Percentiles rank a stretch among this genome's conserved stretches.
phyloP scores from a whole-genome alignment of 2,888 invertebrate species.

The Apocheima hispidaria region DNA sequence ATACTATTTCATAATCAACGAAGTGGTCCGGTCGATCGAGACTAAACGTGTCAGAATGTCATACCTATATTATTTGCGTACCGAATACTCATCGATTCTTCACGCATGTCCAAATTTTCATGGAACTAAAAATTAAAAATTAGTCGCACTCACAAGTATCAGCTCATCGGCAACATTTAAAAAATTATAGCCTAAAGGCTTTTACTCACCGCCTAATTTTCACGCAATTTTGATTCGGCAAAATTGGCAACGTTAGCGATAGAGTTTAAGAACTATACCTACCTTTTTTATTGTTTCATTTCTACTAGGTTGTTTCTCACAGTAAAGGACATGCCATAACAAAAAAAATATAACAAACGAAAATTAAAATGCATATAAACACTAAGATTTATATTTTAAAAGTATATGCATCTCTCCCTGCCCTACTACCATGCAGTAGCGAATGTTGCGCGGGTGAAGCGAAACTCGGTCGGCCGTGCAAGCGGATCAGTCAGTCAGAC shows the following conservation, averaged over 20 bases:
- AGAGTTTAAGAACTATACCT: too few species aligned
- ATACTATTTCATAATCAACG: neutral
- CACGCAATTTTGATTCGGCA: too few species aligned
- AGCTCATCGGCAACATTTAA: neutral
- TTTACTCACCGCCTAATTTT: too few species aligned
- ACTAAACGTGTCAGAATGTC: constrained; percentile 23
- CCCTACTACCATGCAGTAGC: neutral
- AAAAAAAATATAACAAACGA: too few species aligned
- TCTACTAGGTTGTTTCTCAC: too few species aligned
- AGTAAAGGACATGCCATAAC: too few species aligned
- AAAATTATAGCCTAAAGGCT: neutral
- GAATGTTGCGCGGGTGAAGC: neutral
- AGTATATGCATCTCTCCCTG: too few species aligned
- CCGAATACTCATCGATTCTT: constrained; percentile 20
- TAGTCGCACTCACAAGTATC: neutral
- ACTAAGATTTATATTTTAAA: too few species aligned
- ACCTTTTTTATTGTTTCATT: too few species aligned
- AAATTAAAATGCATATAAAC: too few species aligned
- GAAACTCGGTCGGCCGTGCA: neutral
- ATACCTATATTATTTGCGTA: constrained; percentile 23
- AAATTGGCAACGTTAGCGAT: too few species aligned
- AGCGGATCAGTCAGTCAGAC: neutral
- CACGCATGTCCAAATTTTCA: constrained; percentile 40
- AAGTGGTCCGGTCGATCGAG: neutral
- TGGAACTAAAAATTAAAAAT: constrained; percentile 5